Conservation (phyloP, 2,888 invertebrate genomes). For the Orthonychiurus folsomi region DNA sequence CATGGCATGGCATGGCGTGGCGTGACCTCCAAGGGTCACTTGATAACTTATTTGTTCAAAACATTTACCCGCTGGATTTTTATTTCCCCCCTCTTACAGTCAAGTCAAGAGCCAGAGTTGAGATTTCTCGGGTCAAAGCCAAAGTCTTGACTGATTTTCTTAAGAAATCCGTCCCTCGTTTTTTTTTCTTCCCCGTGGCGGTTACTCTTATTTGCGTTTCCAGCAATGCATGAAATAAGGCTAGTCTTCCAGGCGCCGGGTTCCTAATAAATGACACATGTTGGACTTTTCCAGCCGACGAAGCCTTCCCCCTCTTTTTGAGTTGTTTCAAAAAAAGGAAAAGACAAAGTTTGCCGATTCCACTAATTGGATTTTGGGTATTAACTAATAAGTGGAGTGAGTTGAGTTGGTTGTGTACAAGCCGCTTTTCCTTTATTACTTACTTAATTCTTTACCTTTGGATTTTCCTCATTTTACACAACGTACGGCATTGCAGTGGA, state of each 20-base stretch:
- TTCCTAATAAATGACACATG: conserved; percentile 37
- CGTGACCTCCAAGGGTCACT: no score
- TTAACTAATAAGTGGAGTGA: background rate
- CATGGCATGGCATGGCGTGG: no score
- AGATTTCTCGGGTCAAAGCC: conserved; percentile 15
- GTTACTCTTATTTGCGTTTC: conserved; percentile 28
- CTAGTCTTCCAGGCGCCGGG: conserved; percentile 33
- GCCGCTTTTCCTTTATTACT: no score
- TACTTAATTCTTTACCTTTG: background rate
- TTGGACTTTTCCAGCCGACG: conserved; percentile 9
- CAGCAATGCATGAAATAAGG: conserved; percentile 40
- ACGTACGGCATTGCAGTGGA: background rate
- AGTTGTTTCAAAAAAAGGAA: background rate
- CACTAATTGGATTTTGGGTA: conserved; percentile 13
- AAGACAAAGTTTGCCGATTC: conserved; percentile 16
- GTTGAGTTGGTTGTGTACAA: background rate
- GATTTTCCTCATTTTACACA: background rate
- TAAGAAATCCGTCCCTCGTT: no score
- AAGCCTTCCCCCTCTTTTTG: background rate
- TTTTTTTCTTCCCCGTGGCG: no score
- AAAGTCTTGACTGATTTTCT: no score
- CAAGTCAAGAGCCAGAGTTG: no score
- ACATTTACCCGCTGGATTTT: no score
- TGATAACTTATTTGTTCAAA: no score
- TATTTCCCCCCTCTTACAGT: no score